Conservation (phyloP, 2,113 vertebrate genomes). For the Malurus elegans region DNA sequence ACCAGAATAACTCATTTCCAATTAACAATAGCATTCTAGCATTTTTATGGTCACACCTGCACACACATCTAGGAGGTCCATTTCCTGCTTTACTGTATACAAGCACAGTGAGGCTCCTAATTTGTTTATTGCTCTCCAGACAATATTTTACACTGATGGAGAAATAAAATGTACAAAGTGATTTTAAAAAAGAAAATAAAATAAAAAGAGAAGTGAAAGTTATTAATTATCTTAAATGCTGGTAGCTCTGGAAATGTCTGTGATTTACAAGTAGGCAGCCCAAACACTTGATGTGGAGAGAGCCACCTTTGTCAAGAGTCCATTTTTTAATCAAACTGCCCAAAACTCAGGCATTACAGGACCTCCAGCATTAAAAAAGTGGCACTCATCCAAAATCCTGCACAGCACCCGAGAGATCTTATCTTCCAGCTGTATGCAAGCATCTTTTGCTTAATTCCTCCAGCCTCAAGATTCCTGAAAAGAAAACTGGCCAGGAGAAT, state of each 20-base stretch:
- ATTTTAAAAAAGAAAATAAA: not conserved
- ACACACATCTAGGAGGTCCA: not conserved
- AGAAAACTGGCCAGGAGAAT: not conserved
- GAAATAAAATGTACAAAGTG: not conserved
- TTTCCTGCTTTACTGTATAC: constrained; percentile 28
- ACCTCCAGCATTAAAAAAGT: not conserved
- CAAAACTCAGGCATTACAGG: not conserved
- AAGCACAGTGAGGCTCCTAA: not conserved
- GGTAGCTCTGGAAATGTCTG: not conserved
- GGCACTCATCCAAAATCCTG: not conserved
- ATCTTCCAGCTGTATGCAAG: not conserved
- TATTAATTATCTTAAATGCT: not conserved
- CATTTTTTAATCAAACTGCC: not conserved
- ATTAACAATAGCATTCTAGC: not conserved
- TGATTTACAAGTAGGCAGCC: not conserved
- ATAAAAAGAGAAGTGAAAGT: not conserved
- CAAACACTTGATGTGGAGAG: not conserved
- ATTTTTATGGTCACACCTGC: constrained; percentile 43
- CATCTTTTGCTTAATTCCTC: not conserved
- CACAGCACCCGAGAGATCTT: not conserved
- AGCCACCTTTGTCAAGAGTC: not conserved
- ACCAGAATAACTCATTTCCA: not conserved
- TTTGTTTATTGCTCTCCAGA: not conserved
- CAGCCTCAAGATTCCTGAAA: not conserved
- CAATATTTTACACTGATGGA: not conserved